phyloP scores from a whole-genome alignment of 2,113 vertebrate genomes.

The Alosa alosa region DNA sequence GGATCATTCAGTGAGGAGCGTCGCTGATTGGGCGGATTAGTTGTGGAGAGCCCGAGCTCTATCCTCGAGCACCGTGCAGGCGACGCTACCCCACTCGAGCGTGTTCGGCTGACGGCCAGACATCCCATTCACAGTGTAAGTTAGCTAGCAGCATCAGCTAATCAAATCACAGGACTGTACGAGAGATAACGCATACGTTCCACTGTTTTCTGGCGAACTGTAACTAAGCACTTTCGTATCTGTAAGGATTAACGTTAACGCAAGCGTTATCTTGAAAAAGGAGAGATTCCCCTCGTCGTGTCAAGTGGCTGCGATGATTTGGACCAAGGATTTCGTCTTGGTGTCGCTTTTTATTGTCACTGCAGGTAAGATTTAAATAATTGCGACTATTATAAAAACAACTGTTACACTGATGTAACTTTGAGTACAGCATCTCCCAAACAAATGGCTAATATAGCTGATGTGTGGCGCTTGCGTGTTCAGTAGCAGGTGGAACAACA shows the following conservation, averaged over 20 bases:
- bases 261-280: neutral
- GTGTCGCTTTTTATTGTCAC: constrained; percentile 81
- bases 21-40: constrained; percentile 74
- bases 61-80: constrained; percentile 69
- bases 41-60: constrained; percentile 60
- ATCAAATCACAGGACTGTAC: constrained; percentile 16
- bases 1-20: constrained; percentile 33
- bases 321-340: constrained; percentile 78
- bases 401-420: neutral
- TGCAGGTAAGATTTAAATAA: constrained; percentile 77
- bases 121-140: constrained; percentile 15
- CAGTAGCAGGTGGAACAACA: constrained; percentile 37
- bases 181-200: constrained; percentile 31
- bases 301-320: constrained; percentile 83
- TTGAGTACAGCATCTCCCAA: neutral
- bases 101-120: constrained; percentile 16
- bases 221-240: constrained; percentile 26
- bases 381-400: neutral
- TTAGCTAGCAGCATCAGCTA: constrained; percentile 6
- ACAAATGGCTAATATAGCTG: neutral
- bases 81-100: constrained; percentile 54
- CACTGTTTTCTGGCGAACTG: neutral
- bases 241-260: constrained; percentile 48
- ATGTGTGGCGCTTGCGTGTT: neutral
- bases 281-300: constrained; percentile 32